A percentile compares a stretch with the other conserved stretches of the same genome.
These are phyloP conservation scores for Gambusia affinis DNA, from an alignment of 2,113 vertebrate genomes.

Conservation along the genomic window DNA sequence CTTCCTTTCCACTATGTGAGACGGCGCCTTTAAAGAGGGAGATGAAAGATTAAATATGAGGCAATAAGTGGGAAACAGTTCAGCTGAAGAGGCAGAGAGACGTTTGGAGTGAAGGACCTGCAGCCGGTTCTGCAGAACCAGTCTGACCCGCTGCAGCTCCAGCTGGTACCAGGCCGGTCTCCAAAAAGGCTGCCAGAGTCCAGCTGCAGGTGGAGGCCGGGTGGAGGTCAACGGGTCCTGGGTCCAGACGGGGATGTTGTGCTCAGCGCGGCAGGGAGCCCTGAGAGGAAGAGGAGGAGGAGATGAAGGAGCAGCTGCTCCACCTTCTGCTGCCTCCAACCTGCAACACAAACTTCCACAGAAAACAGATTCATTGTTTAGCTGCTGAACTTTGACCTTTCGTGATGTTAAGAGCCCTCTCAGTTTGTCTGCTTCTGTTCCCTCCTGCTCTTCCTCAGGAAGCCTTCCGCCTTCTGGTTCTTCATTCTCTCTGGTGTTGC, in stretches of 20 bases:
- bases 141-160: no score
- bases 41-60: neutral
- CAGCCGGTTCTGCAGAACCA: no score
- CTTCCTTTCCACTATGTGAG: no score
- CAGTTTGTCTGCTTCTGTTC: no score
- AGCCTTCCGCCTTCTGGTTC: neutral
- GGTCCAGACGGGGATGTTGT: neutral
- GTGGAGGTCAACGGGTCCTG: slow-evolving; percentile 21
- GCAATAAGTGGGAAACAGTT: no score
- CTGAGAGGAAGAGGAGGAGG: slow-evolving; percentile 19
- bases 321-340: slow-evolving; percentile 68
- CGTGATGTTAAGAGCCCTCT: no score
- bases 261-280: slow-evolving; percentile 5
- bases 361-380: neutral
- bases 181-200: slow-evolving; percentile 15
- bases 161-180: neutral
- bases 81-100: no score
- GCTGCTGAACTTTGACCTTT: no score
- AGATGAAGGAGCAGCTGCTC: slow-evolving; percentile 49
- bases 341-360: slow-evolving; percentile 40
- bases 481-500: neutral
- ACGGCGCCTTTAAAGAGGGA: no score
- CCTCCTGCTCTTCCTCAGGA: no score
- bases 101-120: no score
- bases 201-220: slow-evolving; percentile 19